These are phyloP conservation scores for Periophthalmus magnuspinnatus DNA, from an alignment of 2,797 vertebrate genomes.

Conservation along the genomic window DNA sequence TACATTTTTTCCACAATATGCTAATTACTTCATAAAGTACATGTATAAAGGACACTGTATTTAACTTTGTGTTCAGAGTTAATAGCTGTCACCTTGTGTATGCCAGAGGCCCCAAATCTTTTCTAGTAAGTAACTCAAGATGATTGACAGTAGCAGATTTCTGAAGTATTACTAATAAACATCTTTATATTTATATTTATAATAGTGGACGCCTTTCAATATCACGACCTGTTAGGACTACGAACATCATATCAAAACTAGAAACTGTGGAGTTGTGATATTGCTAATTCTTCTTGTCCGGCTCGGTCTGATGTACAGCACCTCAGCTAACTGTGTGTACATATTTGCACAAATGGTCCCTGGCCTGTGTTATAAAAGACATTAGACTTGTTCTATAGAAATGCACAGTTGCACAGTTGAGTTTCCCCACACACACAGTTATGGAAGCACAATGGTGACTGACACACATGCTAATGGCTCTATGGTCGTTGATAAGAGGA, in stretches of 20 bases:
- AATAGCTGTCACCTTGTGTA: background rate
- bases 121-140: background rate
- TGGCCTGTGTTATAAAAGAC: slow-evolving; percentile 38
- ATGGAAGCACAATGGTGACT: slow-evolving; percentile 20
- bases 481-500: slow-evolving; percentile 41
- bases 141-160: background rate
- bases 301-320: slow-evolving; percentile 14
- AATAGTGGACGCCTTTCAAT: slow-evolving; percentile 8
- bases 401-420: slow-evolving; percentile 4
- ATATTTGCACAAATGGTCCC: slow-evolving; percentile 28
- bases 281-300: slow-evolving; percentile 23
- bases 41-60: background rate
- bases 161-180: background rate
- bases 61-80: background rate
- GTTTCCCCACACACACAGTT: slow-evolving; percentile 14
- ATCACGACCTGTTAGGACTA: slow-evolving; percentile 10
- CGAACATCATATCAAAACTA: slow-evolving; percentile 15
- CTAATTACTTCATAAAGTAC: background rate
- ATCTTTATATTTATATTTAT: slow-evolving; percentile 7
- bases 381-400: slow-evolving; percentile 24
- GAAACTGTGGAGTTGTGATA: slow-evolving; percentile 5
- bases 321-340: slow-evolving; percentile 13
- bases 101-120: background rate
- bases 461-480: slow-evolving; percentile 38
- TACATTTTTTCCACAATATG: background rate